Evolutionary conservation across 1,140 invertebrate genomes (phyloP).

Genomic region (Drosophila equinoxialis): DNA sequence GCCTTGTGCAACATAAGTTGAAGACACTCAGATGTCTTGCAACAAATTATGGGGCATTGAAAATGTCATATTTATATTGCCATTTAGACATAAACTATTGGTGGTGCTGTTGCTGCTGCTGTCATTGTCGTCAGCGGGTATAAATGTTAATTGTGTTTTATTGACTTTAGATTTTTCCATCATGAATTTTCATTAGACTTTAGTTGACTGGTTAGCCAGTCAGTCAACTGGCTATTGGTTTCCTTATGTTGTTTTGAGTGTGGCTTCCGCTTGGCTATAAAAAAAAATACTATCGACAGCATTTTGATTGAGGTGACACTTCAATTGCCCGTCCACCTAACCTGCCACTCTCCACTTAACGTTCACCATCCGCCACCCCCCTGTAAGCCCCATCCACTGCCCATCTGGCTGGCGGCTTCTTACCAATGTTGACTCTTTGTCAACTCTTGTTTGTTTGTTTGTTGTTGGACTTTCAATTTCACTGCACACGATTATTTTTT

Average conservation of each 20-base stretch:
- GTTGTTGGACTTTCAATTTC: slow-evolving; percentile 25
- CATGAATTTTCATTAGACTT: slow-evolving; percentile 20
- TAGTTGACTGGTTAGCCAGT: background rate
- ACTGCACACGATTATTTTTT: slow-evolving; percentile 14
- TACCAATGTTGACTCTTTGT: slow-evolving; percentile 4
- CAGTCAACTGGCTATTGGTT: background rate
- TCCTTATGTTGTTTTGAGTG: slow-evolving; percentile 17
- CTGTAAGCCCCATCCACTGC: background rate
- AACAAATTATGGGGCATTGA: background rate
- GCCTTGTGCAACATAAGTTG: background rate
- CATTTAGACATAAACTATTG: slow-evolving; percentile 10
- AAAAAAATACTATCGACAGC: slow-evolving; percentile 17
- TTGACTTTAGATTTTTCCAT: slow-evolving; percentile 23
- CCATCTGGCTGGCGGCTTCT: background rate
- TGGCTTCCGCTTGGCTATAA: slow-evolving; percentile 23
- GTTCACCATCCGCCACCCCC: background rate
- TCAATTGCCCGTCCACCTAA: slow-evolving; percentile 10
- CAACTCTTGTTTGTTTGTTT: slow-evolving; percentile 10
- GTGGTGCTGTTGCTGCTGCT: background rate
- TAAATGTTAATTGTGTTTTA: slow-evolving; percentile 24
- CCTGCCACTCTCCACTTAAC: background rate
- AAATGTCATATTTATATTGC: slow-evolving; percentile 5
- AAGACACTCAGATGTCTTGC: background rate
- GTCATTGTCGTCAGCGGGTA: slow-evolving; percentile 4
- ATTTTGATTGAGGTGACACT: slow-evolving; percentile 14